Conservation (phyloP, 2,888 invertebrate genomes). For the Helobdella robusta region DNA sequence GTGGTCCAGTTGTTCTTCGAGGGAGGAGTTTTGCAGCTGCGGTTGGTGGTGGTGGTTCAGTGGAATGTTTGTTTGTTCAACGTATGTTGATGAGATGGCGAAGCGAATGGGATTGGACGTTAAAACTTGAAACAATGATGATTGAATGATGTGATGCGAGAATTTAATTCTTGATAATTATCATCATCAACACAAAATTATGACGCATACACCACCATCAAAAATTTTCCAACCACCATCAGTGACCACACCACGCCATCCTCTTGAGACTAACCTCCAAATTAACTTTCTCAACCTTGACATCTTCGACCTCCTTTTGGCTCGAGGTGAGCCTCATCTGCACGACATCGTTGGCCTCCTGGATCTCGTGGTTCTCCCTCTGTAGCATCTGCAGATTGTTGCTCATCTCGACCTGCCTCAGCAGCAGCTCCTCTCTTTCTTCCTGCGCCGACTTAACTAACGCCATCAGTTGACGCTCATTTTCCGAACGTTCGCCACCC, state of each 20-base stretch:
- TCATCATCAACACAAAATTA: no score
- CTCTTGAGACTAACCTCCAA: slow-evolving; percentile 13
- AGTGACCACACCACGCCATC: no score
- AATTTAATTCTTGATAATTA: no score
- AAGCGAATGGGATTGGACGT: no score
- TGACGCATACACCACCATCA: no score
- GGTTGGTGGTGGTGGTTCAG: no score
- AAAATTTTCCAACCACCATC: no score
- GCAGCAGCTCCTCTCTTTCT: slow-evolving; percentile 45
- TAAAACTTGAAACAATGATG: no score
- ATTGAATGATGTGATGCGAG: no score
- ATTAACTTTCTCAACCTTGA: not conserved
- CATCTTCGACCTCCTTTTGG: slow-evolving; percentile 12
- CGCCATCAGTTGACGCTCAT: slow-evolving; percentile 62
- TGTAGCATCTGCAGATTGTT: slow-evolving; percentile 54
- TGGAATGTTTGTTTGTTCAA: no score
- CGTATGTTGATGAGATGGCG: no score
- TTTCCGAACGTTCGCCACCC: slow-evolving; percentile 44
- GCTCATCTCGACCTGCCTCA: slow-evolving; percentile 68
- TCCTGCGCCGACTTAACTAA: slow-evolving; percentile 59
- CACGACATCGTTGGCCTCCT: not conserved
- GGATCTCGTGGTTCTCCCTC: slow-evolving; percentile 21
- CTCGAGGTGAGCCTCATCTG: not conserved
- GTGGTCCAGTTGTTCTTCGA: slow-evolving; percentile 62
- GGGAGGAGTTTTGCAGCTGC: slow-evolving; percentile 10